These are phyloP conservation scores for Caenorhabditis sulstoni DNA, from an alignment of 2,888 invertebrate genomes.

Conservation along the genomic window DNA sequence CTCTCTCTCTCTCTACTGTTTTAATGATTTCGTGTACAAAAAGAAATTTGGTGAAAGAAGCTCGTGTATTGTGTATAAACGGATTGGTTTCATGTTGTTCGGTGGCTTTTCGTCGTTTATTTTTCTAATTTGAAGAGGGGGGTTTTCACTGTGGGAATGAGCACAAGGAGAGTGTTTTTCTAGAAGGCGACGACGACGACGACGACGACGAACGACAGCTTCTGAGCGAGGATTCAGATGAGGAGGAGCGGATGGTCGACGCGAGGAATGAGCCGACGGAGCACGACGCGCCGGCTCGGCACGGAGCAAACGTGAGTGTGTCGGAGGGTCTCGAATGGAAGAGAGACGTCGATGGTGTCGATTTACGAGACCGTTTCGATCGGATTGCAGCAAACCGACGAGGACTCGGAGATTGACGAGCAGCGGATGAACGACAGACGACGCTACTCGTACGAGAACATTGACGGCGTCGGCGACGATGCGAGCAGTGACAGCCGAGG, in stretches of 20 bases:
- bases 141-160: too few relatives aligned
- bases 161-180: too few relatives aligned
- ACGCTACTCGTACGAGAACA: conserved; percentile 67
- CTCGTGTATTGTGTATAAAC: conserved; percentile 35
- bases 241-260: conserved; percentile 1
- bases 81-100: not conserved
- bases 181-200: conserved; percentile 21
- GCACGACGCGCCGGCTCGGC: not conserved
- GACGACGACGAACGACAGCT: conserved; percentile 37
- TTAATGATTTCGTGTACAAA: conserved; percentile 20
- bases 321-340: too few relatives aligned
- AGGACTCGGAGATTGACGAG: conserved; percentile 67
- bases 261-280: not conserved
- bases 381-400: conserved; percentile 43
- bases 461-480: conserved; percentile 73
- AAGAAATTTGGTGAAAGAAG: too few relatives aligned
- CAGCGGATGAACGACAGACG: conserved; percentile 66
- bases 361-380: too few relatives aligned
- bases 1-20: not conserved
- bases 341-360: too few relatives aligned
- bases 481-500: conserved; percentile 70
- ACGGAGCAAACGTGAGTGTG: too few relatives aligned
- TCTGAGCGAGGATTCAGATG: conserved; percentile 37
- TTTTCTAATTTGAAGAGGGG: too few relatives aligned
- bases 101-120: too few relatives aligned